phyloP scores from a whole-genome alignment of 2,888 invertebrate species.

The Corythucha ciliata region DNA sequence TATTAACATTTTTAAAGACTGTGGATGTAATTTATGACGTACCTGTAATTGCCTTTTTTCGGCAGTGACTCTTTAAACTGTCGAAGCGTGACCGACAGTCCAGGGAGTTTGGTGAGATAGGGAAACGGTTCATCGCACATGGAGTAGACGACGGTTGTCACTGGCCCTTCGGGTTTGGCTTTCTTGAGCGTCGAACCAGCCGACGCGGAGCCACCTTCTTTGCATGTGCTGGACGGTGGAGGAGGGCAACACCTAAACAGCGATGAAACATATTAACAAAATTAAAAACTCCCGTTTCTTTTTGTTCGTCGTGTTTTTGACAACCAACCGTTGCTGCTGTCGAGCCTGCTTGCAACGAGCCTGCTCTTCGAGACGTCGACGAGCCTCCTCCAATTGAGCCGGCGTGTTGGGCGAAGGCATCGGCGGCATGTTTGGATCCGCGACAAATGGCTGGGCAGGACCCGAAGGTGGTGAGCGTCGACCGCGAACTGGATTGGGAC shows the following conservation, averaged over 20 bases:
- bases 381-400: constrained; percentile 65
- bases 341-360: constrained; percentile 34
- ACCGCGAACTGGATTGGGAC: constrained; percentile 23
- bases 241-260: too few species aligned
- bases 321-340: too few species aligned
- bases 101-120: constrained; percentile 81
- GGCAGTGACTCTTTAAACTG: constrained; percentile 91
- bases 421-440: constrained; percentile 54
- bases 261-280: too few species aligned
- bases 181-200: constrained; percentile 31
- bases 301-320: too few species aligned
- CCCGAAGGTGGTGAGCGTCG: constrained; percentile 29
- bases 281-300: too few species aligned
- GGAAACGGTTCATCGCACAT: constrained; percentile 90
- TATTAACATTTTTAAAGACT: not conserved
- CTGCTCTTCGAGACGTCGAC: constrained; percentile 58
- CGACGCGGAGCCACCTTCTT: constrained; percentile 25
- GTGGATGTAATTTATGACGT: constrained; percentile 20
- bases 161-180: constrained; percentile 35
- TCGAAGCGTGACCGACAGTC: constrained; percentile 73
- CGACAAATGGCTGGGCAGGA: constrained; percentile 55
- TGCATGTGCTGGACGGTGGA: too few species aligned
- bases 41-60: constrained; percentile 89
- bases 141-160: constrained; percentile 77
- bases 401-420: constrained; percentile 56